Evolutionary conservation across 2,888 invertebrate species (phyloP), one percentile per base, ranked within the genome.

Genomic region (Perithous albicinctus): DNA sequence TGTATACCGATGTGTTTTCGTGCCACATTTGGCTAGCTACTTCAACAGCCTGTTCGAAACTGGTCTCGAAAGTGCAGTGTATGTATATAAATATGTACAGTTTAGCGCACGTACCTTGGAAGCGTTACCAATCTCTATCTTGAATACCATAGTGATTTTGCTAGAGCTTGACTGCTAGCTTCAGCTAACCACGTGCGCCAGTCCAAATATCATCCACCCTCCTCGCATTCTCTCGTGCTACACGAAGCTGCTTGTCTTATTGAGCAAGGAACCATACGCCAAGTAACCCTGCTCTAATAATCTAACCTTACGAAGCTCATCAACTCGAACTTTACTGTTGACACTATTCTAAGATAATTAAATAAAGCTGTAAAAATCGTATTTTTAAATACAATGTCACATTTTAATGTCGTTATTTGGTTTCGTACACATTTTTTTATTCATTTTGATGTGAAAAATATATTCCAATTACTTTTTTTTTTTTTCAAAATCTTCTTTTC

Each of bases 1-100:
- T 92, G 90, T 89, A 88, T 84, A 86, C 87, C 85, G 85, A 84
- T 82, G 85, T 85, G 89, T 90, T 91, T 89, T 89, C 91, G 89
- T 90, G 89, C 86, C 74, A 83, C 67, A n/a, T n/a, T 64, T 63
- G 78, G 56, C 59, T 64, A 46, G 32, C 35, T 69, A 26, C 43
- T 61, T 23, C n/a, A 12, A 51, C 38, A n/a, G n/a, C 8, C 46
- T 20, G 38, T 35, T 18, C 56, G 48, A 38, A n/a, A 66, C 56
- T 41, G 46, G 63, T 69, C 59, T 18, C 64, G 23, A 12, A 35
- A 69, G 38, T 10, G 0, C 26, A n/a, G 15, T 75, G 38, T 56
- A 66, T 23, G 48, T 63, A 32, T 56, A 38, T 51, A 74, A 74
- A 78, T 69, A 12, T 70, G 15, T 75, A 48, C 32, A 41, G 38